Percentiles rank a stretch among this genome's conserved stretches.
Conservation (phyloP, 2,888 invertebrate genomes). For the Neria commutata region DNA sequence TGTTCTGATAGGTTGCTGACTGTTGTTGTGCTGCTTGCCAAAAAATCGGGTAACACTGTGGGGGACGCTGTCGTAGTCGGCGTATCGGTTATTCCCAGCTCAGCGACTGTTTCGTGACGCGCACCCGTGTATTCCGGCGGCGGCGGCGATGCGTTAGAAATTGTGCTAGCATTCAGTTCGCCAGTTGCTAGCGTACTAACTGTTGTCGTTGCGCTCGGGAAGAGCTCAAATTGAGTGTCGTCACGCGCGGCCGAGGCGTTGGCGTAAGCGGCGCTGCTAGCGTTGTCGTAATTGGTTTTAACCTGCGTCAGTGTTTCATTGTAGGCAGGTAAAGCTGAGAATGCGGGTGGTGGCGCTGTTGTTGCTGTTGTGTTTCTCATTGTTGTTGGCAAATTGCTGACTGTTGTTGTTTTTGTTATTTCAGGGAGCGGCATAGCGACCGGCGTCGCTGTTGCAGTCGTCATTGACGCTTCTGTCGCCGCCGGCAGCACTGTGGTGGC, state of each 20-base stretch:
- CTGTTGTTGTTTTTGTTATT: too few species aligned
- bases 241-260: slow-evolving; percentile 8
- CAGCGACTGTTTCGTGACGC: slow-evolving; percentile 14
- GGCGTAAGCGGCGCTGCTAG: slow-evolving; percentile 11
- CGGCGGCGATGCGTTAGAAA: neutral
- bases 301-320: slow-evolving; percentile 35
- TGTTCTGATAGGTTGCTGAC: neutral
- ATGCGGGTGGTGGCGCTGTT: slow-evolving; percentile 7
- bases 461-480: neutral
- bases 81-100: slow-evolving; percentile 5
- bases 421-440: slow-evolving; percentile 16
- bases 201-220: slow-evolving; percentile 39
- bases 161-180: slow-evolving; percentile 38
- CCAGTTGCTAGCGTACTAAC: slow-evolving; percentile 48
- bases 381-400: too few species aligned
- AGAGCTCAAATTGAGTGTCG: slow-evolving; percentile 33
- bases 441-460: slow-evolving; percentile 31
- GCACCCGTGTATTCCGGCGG: slow-evolving; percentile 11
- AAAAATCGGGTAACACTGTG: too few species aligned
- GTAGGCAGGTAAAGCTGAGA: too few species aligned
- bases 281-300: slow-evolving; percentile 26
- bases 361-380: slow-evolving; percentile 3
- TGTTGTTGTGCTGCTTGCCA: slow-evolving; percentile 21
- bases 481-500: neutral
- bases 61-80: slow-evolving; percentile 22